Conservation (phyloP, 2,113 vertebrate species). For the Trichechus manatus region DNA sequence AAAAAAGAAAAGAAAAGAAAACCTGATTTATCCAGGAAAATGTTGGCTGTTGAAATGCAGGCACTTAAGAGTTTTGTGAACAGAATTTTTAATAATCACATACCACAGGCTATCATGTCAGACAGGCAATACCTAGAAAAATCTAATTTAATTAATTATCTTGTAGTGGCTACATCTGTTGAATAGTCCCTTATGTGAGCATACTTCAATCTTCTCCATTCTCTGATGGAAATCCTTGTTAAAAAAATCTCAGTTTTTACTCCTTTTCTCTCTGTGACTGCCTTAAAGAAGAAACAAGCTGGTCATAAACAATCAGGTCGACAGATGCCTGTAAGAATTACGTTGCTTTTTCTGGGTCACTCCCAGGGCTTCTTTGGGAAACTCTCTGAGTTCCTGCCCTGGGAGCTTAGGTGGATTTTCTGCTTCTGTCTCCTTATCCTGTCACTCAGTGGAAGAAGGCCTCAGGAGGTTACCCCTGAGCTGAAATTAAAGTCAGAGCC, state of each 20-base stretch:
- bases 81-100: slow-evolving; percentile 41
- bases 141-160: slow-evolving; percentile 12
- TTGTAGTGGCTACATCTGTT: background rate
- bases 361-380: background rate
- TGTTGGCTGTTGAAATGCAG: background rate
- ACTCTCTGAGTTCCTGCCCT: background rate
- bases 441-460: slow-evolving; percentile 10
- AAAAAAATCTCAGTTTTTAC: background rate
- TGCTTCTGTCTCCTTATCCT: slow-evolving; percentile 41
- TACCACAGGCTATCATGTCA: background rate
- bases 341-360: background rate
- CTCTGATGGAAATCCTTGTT: slow-evolving; percentile 11
- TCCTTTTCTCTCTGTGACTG: background rate
- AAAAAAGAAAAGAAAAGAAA: background rate
- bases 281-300: slow-evolving; percentile 18
- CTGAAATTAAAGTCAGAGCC: slow-evolving; percentile 65
- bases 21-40: background rate
- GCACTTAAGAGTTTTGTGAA: background rate
- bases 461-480: slow-evolving; percentile 39
- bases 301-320: background rate
- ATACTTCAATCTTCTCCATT: slow-evolving; percentile 17
- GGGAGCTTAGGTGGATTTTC: background rate
- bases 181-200: background rate
- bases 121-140: background rate
- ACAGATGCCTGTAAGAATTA: background rate